Conservation (phyloP, 2,797 vertebrate species). For the Sylvia borin region DNA sequence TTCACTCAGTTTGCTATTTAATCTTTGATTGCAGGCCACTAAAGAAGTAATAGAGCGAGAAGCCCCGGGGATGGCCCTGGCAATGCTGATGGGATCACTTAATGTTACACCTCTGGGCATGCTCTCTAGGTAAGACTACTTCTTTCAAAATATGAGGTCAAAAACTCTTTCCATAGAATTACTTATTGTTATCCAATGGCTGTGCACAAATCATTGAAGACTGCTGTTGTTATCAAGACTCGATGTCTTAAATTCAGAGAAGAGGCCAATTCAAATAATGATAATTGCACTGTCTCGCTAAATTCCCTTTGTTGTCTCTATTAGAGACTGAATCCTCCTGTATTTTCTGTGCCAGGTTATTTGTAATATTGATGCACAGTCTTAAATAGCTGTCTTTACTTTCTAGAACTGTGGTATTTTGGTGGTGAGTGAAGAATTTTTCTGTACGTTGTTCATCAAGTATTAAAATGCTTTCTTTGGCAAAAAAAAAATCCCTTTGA, state of each 20-base stretch:
- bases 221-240: neutral
- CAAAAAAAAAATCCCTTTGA: neutral
- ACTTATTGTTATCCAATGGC: neutral
- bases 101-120: slow-evolving; percentile 98
- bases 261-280: neutral
- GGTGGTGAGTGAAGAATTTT: neutral
- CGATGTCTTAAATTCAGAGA: neutral
- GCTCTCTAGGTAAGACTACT: slow-evolving; percentile 90
- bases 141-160: slow-evolving; percentile 26
- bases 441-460: neutral
- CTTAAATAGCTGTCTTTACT: neutral
- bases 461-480: neutral
- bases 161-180: slow-evolving; percentile 19
- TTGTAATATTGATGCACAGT: neutral
- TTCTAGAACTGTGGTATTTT: neutral
- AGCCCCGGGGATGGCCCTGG: slow-evolving; percentile 97
- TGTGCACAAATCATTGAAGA: neutral
- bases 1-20: slow-evolving; percentile 75
- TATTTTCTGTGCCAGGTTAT: neutral
- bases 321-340: neutral
- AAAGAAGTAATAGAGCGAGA: slow-evolving; percentile 99
- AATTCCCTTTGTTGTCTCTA: neutral
- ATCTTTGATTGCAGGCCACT: slow-evolving; percentile 90
- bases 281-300: neutral
- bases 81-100: slow-evolving; percentile 98